A percentile compares a stretch with the other conserved stretches of the same genome.
These are phyloP conservation scores for Terebella lapidaria DNA, from an alignment of 2,888 invertebrate species.

Conservation along the genomic window DNA sequence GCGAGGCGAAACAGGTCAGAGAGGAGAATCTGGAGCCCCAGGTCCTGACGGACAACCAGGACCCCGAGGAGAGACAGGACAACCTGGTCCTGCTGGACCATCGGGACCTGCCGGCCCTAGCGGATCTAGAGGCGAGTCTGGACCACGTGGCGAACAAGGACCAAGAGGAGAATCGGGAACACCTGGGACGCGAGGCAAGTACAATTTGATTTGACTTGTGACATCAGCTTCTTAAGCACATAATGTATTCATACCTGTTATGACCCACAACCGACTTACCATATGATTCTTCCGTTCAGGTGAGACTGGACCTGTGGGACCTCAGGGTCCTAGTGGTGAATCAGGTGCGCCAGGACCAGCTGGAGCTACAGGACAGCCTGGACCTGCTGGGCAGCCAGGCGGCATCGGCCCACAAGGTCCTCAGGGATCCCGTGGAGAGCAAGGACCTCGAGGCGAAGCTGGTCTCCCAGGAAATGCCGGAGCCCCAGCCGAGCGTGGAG, in stretches of 20 bases:
- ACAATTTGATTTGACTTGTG: neutral
- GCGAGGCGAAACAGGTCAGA: conserved; percentile 14
- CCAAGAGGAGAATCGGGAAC: conserved; percentile 11
- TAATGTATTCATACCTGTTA: too few relatives aligned
- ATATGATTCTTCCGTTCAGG: too few relatives aligned
- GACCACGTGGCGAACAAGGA: conserved; percentile 8
- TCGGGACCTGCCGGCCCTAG: neutral
- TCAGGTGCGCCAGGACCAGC: conserved; percentile 11
- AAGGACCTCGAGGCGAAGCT: conserved; percentile 13
- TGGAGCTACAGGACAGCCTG: conserved; percentile 15
- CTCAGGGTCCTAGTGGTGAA: conserved; percentile 9
- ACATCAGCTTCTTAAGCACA: neutral
- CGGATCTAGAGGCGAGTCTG: conserved; percentile 66
- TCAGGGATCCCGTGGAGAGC: conserved; percentile 15
- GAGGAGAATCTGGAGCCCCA: conserved; percentile 62
- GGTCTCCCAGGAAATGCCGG: conserved; percentile 13
- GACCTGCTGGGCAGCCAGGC: conserved; percentile 7
- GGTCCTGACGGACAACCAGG: conserved; percentile 28
- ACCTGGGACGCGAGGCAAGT: conserved; percentile 6
- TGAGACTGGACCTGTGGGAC: conserved; percentile 4
- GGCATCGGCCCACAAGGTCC: neutral
- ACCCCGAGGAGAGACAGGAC: conserved; percentile 12
- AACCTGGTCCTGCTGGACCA: conserved; percentile 12
- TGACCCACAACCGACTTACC: too few relatives aligned
- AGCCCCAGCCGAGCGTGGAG: conserved; percentile 9